These are phyloP conservation scores for Amazona vittata DNA, from an alignment of 2,113 vertebrate genomes.

Conservation along the genomic window DNA sequence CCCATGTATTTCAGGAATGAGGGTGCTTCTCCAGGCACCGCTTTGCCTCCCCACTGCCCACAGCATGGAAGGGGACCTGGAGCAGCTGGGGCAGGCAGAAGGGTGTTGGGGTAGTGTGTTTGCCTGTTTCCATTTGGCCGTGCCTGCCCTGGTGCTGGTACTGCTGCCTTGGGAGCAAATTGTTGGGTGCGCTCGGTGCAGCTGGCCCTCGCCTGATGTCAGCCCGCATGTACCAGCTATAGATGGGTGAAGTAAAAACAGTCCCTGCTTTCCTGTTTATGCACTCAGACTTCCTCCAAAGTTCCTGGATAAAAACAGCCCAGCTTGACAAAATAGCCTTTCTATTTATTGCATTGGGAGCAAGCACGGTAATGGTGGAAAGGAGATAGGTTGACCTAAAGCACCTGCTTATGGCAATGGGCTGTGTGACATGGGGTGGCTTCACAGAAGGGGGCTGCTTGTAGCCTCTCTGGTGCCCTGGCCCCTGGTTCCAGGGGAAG, in stretches of 20 bases:
- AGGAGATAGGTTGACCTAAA: background rate
- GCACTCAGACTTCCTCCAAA: slow-evolving; percentile 46
- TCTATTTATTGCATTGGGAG: slow-evolving; percentile 57
- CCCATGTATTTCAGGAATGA: background rate
- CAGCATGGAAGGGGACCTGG: rapidly evolving
- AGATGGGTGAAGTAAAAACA: slow-evolving; percentile 69
- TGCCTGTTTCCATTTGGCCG: background rate
- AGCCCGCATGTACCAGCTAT: background rate
- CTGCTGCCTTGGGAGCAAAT: slow-evolving; percentile 11
- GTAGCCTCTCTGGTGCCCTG: background rate
- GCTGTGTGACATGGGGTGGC: background rate
- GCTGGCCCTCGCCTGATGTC: slow-evolving; percentile 37
- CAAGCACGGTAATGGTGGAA: background rate
- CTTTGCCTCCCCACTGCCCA: background rate
- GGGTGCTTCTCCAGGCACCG: background rate
- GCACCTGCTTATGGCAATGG: rapidly evolving
- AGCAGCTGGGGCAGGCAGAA: rapidly evolving
- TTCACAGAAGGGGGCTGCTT: background rate
- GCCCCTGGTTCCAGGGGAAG: background rate
- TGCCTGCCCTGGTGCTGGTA: background rate
- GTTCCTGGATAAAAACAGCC: slow-evolving; percentile 59
- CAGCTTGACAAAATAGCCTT: slow-evolving; percentile 62
- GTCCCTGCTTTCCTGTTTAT: slow-evolving; percentile 70
- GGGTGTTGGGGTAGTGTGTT: rapidly evolving
- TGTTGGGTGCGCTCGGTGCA: slow-evolving; percentile 49